Evolutionary conservation across 2,888 invertebrate genomes (phyloP), one percentile per base, ranked within the genome.

Genomic region (Cephus nigrinus): DNA sequence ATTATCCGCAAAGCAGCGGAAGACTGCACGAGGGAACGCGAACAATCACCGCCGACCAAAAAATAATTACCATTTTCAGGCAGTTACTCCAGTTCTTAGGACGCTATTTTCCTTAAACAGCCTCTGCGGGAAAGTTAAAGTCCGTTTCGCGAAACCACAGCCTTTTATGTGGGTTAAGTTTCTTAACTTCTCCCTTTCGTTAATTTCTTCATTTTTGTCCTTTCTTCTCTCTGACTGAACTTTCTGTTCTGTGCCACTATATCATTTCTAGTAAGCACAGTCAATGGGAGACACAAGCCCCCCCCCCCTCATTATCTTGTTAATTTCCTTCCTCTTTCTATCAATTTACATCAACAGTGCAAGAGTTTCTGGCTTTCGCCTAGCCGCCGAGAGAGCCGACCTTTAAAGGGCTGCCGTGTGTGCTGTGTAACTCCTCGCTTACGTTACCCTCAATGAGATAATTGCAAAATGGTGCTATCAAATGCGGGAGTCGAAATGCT

Each of bases 21-120:
- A 30, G 9, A 32, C 69, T 69, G 31, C 31, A 15, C 0, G 69
- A 69, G 69, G 30, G 15, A 40, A 32, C 30, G 31, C 30, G 31
- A 15, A 30, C 30, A 32, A 69, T 31, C 30, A 69, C 12, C 30
- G 31, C 12, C 1, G 69, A 30, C 12, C 30, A 15, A 69, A 69
- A 69, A 69, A 69, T 69, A 69, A 69, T 69, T 69, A 69, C 69
- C 69, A 69, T 69, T 69, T 69, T 69, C 69, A 69, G 69, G 69
- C 31, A 69, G 30, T 69, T 69, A 30, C 69, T 15, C 32, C 69
- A 9, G 69, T 69, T 30, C n/a, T 69, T 69, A 69, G 69, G 69
- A 69, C 15, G 31, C 69, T 30, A 69, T 69, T 69, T 69, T 69
- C 69, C n/a, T n/a, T 12, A 69, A 69, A 69, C n/a, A 69, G 9